Evolutionary conservation across 2,888 invertebrate species (phyloP).

Genomic region (Dicroscelio sp.): DNA sequence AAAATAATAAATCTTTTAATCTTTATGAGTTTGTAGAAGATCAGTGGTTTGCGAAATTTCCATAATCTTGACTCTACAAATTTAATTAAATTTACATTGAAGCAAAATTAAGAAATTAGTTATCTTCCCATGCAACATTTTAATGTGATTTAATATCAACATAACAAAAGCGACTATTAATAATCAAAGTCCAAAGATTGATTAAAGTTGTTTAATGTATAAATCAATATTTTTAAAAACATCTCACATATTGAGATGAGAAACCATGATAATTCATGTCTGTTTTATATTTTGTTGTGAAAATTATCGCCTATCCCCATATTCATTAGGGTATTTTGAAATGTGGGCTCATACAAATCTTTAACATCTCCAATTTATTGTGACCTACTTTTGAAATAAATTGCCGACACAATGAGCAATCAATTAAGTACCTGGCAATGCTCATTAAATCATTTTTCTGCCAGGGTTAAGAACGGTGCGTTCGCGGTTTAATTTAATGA

Average conservation of each 20-base stretch:
- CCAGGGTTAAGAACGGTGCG: slow-evolving; percentile 25
- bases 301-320: no score
- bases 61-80: background rate
- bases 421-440: slow-evolving; percentile 4
- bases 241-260: no score
- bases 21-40: background rate
- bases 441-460: slow-evolving; percentile 43
- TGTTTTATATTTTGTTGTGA: background rate
- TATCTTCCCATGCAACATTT: no score
- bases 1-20: background rate
- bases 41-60: background rate
- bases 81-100: background rate
- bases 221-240: no score
- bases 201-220: no score
- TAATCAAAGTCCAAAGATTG: no score
- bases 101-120: no score
- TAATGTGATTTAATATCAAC: no score
- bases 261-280: no score
- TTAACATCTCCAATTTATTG: slow-evolving; percentile 2
- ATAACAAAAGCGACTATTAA: no score
- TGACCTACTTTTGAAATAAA: slow-evolving; percentile 15
- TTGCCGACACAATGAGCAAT: slow-evolving; percentile 28
- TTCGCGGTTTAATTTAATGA: slow-evolving; percentile 43
- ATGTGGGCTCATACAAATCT: slow-evolving; percentile 14
- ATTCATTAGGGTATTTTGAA: background rate